Base-by-base conservation (phyloP, 1,140 invertebrate genomes). In the Leptopilina clavipes region DNA sequence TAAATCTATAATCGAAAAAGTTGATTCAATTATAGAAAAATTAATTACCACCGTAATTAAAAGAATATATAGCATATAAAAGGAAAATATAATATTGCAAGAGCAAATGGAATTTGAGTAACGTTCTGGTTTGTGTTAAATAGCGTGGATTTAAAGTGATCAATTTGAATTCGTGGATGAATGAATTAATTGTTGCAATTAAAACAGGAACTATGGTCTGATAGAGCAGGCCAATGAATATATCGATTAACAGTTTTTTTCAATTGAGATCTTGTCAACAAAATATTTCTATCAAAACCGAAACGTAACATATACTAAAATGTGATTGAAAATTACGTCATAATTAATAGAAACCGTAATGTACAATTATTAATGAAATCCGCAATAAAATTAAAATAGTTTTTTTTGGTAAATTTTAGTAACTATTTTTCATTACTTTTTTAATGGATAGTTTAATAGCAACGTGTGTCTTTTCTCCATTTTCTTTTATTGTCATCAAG, bases 121-220 rank as follows among this genome's bases (percentile, higher is more conserved):
- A 52, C n/a, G 5, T 40, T 52, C 44, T 10, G 11, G 14, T 3
- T 45, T 45, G 14, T 52, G 48, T 17, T 52, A 52, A 52, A 52
- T 52, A 52, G 48, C n/a, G 48, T 52, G 48, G 17, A 52, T 52
- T 52, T 52, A n/a, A 52, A 52, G 14, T 52, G 48, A 17, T 52
- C 14, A 52, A 52, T 52, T 52, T 52, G 7, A 17, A 52, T 52
- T 52, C n/a, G 48, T n/a, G 48, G 48, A 52, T 52, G 48, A 52
- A 52, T 52, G 48, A 52, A 52, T 52, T 52, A 52, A 52, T 52
- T 52, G 48, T n/a, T 52, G 48, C 48, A 52, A 52, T 52, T 52
- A 52, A 52, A 52, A 17, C 48, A 52, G 48, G 48, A 52, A 52
- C 48, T 52, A 12, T 52, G 48, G 48, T 52, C 14, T 52, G 48